phyloP scores from a whole-genome alignment of 2,888 invertebrate species.

The Empis stercorea region DNA sequence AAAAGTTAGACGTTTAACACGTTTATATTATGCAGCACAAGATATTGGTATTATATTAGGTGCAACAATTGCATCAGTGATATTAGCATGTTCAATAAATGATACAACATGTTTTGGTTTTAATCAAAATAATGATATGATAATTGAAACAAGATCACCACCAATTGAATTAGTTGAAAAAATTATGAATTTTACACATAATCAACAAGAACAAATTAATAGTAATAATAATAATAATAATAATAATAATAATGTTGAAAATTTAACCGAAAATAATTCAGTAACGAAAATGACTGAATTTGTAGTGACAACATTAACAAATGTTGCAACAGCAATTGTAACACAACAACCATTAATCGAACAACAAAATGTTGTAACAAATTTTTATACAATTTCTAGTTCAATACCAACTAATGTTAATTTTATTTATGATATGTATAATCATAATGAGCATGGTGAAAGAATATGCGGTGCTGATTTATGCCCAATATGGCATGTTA shows the following conservation, averaged over 20 bases:
- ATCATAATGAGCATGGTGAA: constrained; percentile 40
- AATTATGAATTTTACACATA: too few relatives aligned
- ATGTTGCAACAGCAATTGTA: background rate
- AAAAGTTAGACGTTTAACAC: constrained; percentile 39
- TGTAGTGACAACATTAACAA: constrained; percentile 3
- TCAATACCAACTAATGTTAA: constrained; percentile 8
- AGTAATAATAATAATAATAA: too few relatives aligned
- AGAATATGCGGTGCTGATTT: constrained; percentile 46
- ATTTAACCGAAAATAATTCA: too few relatives aligned
- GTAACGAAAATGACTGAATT: background rate
- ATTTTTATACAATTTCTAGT: background rate
- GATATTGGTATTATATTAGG: constrained; percentile 45
- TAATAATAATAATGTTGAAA: too few relatives aligned
- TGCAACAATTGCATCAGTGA: constrained; percentile 39
- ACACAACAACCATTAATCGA: too few relatives aligned
- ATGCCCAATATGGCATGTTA: constrained; percentile 37
- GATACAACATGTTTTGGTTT: constrained; percentile 2
- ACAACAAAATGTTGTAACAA: background rate
- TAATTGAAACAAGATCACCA: too few relatives aligned
- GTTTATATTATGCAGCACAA: constrained; percentile 43
- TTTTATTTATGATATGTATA: constrained; percentile 39
- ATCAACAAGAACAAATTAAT: too few relatives aligned
- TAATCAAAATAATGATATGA: background rate
- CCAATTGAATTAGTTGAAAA: too few relatives aligned
- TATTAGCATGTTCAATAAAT: constrained; percentile 29